Evolutionary conservation across 2,888 invertebrate species (phyloP).

Genomic region (Strigamia transsilvanica): DNA sequence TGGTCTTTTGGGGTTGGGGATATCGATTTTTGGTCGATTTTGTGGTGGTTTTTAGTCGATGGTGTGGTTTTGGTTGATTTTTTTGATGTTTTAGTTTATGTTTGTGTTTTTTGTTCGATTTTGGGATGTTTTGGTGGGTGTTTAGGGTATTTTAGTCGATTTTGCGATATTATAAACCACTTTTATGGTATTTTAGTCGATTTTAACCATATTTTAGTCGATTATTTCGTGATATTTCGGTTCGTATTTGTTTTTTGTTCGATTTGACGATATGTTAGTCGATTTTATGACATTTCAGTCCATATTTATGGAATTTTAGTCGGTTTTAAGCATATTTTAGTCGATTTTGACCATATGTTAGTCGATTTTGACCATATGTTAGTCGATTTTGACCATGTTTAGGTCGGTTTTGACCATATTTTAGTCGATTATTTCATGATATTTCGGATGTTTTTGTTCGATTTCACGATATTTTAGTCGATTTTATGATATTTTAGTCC

Average conservation of each 20-base stretch:
- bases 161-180: not conserved
- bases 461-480: too few relatives aligned
- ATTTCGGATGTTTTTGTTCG: too few relatives aligned
- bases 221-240: too few relatives aligned
- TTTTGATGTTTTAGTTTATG: not conserved
- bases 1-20: not conserved
- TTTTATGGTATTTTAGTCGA: not conserved
- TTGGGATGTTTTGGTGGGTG: not conserved
- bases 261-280: too few relatives aligned
- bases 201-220: too few relatives aligned
- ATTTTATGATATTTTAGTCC: not conserved
- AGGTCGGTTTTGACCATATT: too few relatives aligned
- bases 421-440: too few relatives aligned
- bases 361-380: not conserved
- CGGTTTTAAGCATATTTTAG: not conserved
- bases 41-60: too few relatives aligned
- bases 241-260: too few relatives aligned
- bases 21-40: not conserved
- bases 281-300: not conserved
- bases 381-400: not conserved
- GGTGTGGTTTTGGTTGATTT: too few relatives aligned
- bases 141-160: not conserved
- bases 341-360: not conserved
- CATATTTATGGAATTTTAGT: not conserved
- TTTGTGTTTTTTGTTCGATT: not conserved